Evolutionary conservation across 2,888 invertebrate genomes (phyloP).

Genomic region (Clivina fossor): DNA sequence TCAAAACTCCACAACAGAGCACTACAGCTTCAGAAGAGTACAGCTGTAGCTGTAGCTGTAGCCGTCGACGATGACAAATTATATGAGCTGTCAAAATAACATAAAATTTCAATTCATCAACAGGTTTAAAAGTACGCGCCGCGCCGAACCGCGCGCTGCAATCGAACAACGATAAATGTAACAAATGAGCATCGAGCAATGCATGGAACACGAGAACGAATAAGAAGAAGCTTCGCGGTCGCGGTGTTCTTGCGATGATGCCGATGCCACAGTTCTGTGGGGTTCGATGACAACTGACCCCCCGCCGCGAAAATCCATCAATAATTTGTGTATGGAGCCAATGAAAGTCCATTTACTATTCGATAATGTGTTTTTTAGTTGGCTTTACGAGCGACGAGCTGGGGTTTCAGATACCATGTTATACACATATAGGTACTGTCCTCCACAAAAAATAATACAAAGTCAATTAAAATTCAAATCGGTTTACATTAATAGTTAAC

Average conservation of each 20-base stretch:
- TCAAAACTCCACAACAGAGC: too few relatives aligned
- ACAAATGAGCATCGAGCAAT: conserved; percentile 25
- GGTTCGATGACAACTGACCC: conserved; percentile 42
- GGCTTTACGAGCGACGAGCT: too few relatives aligned
- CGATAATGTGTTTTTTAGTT: conserved; percentile 41
- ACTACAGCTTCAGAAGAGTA: too few relatives aligned
- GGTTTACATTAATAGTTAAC: too few relatives aligned
- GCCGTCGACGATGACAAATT: conserved; percentile 26
- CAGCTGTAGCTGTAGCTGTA: background rate
- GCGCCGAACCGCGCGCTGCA: too few relatives aligned
- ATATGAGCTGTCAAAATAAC: conserved; percentile 30
- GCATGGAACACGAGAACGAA: background rate
- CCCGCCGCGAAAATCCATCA: conserved; percentile 42
- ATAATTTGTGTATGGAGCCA: conserved; percentile 43
- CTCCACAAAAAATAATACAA: too few relatives aligned
- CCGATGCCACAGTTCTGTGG: conserved; percentile 15
- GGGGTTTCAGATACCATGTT: too few relatives aligned
- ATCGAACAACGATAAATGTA: conserved; percentile 32
- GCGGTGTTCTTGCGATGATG: background rate
- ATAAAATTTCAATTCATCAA: conserved; percentile 31
- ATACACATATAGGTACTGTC: too few relatives aligned
- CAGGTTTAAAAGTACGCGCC: conserved; percentile 10
- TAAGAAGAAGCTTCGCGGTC: conserved; percentile 2
- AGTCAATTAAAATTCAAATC: too few relatives aligned
- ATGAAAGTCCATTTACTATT: conserved; percentile 43